phyloP scores from a whole-genome alignment of 2,113 vertebrate species.

The Thinocorus orbignyianus region DNA sequence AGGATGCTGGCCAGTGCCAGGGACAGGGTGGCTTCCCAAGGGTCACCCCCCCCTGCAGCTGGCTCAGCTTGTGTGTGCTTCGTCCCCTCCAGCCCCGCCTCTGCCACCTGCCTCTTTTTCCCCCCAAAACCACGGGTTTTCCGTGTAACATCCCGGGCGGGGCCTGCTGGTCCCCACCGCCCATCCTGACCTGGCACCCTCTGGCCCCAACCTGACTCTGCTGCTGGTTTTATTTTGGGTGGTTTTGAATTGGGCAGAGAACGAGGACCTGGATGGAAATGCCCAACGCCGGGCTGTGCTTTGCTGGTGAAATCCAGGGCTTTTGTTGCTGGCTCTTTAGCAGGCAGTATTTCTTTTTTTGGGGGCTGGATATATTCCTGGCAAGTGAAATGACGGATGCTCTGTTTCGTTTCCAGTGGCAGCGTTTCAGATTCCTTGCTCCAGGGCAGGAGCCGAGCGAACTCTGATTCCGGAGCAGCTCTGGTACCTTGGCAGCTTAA shows the following conservation, averaged over 20 bases:
- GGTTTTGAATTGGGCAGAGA: not conserved
- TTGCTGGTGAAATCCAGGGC: slow-evolving; percentile 60
- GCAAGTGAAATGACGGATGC: slow-evolving; percentile 78
- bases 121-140: not conserved
- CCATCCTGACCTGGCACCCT: rapidly evolving
- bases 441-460: slow-evolving; percentile 57
- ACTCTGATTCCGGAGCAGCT: slow-evolving; percentile 58
- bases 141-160: not conserved
- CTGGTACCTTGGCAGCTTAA: slow-evolving; percentile 59
- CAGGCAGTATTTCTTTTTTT: slow-evolving; percentile 77
- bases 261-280: slow-evolving; percentile 54
- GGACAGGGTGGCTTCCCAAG: not conserved
- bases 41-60: rapidly evolving
- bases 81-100: not conserved
- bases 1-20: rapidly evolving
- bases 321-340: slow-evolving; percentile 75
- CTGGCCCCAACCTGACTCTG: not conserved
- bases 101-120: not conserved
- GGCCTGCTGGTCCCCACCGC: not conserved
- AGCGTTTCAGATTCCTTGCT: slow-evolving; percentile 69
- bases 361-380: slow-evolving; percentile 78
- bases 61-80: not conserved
- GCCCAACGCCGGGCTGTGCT: slow-evolving; percentile 51
- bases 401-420: slow-evolving; percentile 73
- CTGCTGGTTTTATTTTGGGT: rapidly evolving